A percentile compares a stretch with the other conserved stretches of the same genome.
phyloP scores from a whole-genome alignment of 2,113 vertebrate genomes.

The Phycodurus eques region DNA sequence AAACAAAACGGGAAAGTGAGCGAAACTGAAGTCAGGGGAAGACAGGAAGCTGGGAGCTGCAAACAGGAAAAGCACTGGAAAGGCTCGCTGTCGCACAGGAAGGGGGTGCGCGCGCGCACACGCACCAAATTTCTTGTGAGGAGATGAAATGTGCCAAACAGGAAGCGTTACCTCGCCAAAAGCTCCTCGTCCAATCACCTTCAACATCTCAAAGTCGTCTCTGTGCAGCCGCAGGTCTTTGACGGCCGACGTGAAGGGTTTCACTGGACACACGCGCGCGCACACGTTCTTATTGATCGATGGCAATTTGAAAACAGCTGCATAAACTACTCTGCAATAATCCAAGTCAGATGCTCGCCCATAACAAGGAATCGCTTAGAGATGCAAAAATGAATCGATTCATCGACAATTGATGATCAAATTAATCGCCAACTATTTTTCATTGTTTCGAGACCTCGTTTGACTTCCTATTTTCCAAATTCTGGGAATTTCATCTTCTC shows the following conservation, averaged over 20 bases:
- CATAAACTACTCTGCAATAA: no score
- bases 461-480: no score
- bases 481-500: neutral
- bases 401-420: no score
- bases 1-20: neutral
- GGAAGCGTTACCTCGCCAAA: slow-evolving; percentile 73
- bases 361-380: no score
- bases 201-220: slow-evolving; percentile 80
- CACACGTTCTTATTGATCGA: neutral
- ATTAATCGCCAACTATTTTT: no score
- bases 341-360: neutral
- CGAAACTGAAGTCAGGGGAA: neutral
- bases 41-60: slow-evolving; percentile 12
- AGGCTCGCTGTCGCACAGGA: slow-evolving; percentile 4
- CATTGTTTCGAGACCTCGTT: no score
- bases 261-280: slow-evolving; percentile 40
- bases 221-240: slow-evolving; percentile 73
- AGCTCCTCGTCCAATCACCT: slow-evolving; percentile 78
- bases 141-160: neutral
- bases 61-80: slow-evolving; percentile 55
- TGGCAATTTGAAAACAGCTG: neutral
- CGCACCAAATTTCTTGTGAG: neutral
- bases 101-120: neutral
- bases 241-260: slow-evolving; percentile 60
- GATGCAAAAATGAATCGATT: no score